A percentile compares a stretch with the other conserved stretches of the same genome.
Evolutionary conservation across 1,140 invertebrate species (phyloP).

Genomic region (Drosophila cardini): DNA sequence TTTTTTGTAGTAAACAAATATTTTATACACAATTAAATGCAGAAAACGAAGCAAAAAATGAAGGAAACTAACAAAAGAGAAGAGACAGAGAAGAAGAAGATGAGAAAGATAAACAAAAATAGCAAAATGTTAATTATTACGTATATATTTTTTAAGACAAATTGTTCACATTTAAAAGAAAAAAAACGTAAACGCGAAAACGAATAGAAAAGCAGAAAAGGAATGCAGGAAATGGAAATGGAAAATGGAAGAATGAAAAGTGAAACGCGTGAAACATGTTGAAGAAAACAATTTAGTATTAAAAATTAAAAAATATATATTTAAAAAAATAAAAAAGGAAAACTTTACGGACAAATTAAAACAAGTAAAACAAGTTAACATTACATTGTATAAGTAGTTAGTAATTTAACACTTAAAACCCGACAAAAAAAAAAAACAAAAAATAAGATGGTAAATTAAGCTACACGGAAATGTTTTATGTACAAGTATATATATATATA

Average conservation of each 20-base stretch:
- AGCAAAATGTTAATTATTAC: constrained; percentile 82
- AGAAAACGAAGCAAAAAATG: constrained; percentile 16
- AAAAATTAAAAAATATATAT: not conserved
- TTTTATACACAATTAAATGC: constrained; percentile 70
- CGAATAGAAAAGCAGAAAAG: constrained; percentile 16
- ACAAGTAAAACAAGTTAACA: constrained; percentile 85
- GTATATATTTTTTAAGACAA: constrained; percentile 83
- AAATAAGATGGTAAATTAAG: constrained; percentile 34
- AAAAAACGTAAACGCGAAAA: constrained; percentile 20
- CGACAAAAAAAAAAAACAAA: constrained; percentile 49
- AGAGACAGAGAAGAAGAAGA: not conserved
- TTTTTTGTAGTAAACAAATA: constrained; percentile 80
- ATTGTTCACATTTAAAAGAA: constrained; percentile 74
- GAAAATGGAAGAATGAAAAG: not conserved
- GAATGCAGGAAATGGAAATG: not conserved
- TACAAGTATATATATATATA: constrained; percentile 64
- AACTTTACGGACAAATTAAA: constrained; percentile 84
- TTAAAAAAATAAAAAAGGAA: constrained; percentile 40
- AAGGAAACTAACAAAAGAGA: constrained; percentile 13
- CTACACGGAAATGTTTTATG: constrained; percentile 60
- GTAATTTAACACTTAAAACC: constrained; percentile 81
- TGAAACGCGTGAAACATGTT: constrained; percentile 21
- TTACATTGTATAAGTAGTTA: constrained; percentile 85
- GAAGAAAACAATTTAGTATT: constrained; percentile 62
- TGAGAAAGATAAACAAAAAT: constrained; percentile 43